These are phyloP conservation scores for Thera britannica DNA, from an alignment of 2,888 invertebrate genomes.

Conservation along the genomic window DNA sequence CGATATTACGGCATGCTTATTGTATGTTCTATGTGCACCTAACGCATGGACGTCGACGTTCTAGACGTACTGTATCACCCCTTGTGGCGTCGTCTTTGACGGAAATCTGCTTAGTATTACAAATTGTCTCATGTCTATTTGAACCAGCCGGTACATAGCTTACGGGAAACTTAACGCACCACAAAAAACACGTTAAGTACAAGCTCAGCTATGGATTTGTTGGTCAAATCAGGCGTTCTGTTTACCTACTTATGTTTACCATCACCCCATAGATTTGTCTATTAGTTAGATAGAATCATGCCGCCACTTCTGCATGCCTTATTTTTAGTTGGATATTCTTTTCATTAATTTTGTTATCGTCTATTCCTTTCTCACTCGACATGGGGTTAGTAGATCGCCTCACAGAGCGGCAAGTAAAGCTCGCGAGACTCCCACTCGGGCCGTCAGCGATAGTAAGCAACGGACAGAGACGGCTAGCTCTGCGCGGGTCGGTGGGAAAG, in stretches of 20 bases:
- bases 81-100: constrained; percentile 47
- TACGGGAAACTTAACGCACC: constrained; percentile 1
- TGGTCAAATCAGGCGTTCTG: constrained; percentile 11
- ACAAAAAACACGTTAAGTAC: neutral
- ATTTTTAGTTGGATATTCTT: constrained; percentile 47
- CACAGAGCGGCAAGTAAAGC: constrained; percentile 62
- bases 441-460: constrained; percentile 56
- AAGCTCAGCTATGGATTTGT: constrained; percentile 8
- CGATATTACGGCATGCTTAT: constrained; percentile 69
- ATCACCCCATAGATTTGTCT: constrained; percentile 31
- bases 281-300: constrained; percentile 32
- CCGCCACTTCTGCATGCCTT: constrained; percentile 39
- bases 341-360: constrained; percentile 59
- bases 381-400: constrained; percentile 56
- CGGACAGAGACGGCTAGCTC: constrained; percentile 50
- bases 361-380: constrained; percentile 51
- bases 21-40: constrained; percentile 68
- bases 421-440: constrained; percentile 55
- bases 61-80: constrained; percentile 44
- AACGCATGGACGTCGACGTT: constrained; percentile 71
- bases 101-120: constrained; percentile 39
- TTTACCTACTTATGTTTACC: constrained; percentile 21
- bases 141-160: constrained; percentile 11
- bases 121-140: constrained; percentile 34
- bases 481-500: constrained; percentile 63